phyloP scores from a whole-genome alignment of 2,888 invertebrate genomes.

The Bedellia somnulentella region DNA sequence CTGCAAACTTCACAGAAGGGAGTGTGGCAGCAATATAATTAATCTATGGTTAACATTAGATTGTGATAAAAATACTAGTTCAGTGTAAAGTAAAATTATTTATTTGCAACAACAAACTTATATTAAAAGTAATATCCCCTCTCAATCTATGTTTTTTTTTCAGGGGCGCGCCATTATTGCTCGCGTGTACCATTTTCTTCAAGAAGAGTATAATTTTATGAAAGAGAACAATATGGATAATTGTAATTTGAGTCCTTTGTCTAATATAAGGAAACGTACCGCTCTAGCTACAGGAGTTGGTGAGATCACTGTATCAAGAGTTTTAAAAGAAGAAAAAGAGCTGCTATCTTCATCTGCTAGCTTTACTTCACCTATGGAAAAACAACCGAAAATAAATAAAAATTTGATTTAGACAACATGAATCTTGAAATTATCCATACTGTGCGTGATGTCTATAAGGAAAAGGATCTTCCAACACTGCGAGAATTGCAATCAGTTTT shows the following conservation, averaged over 20 bases:
- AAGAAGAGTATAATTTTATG: constrained; percentile 4
- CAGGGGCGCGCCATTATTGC: constrained; percentile 3
- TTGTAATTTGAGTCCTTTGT: constrained; percentile 5
- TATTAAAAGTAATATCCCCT: not conserved
- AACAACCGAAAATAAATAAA: constrained; percentile 4
- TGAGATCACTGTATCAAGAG: not conserved
- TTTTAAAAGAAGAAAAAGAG: constrained; percentile 5
- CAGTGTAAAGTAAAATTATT: not conserved
- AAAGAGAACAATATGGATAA: constrained; percentile 1
- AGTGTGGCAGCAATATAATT: constrained; percentile 1
- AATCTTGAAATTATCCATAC: constrained; percentile 2
- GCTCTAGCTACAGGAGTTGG: constrained; percentile 4
- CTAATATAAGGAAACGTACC: constrained; percentile 4
- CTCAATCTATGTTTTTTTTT: not conserved
- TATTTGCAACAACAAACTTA: not conserved
- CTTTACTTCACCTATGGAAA: constrained; percentile 8
- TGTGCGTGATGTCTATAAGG: constrained; percentile 4
- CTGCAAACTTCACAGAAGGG: constrained; percentile 1
- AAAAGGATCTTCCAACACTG: constrained; percentile 6
- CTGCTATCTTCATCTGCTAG: constrained; percentile 6
- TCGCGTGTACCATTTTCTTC: constrained; percentile 1
- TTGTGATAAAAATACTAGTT: not conserved
- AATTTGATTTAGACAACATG: constrained; percentile 2
- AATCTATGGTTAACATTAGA: constrained; percentile 3
- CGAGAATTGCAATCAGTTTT: constrained; percentile 3